These are phyloP conservation scores for Salmo trutta DNA, from an alignment of 2,797 vertebrate species.

Conservation along the genomic window DNA sequence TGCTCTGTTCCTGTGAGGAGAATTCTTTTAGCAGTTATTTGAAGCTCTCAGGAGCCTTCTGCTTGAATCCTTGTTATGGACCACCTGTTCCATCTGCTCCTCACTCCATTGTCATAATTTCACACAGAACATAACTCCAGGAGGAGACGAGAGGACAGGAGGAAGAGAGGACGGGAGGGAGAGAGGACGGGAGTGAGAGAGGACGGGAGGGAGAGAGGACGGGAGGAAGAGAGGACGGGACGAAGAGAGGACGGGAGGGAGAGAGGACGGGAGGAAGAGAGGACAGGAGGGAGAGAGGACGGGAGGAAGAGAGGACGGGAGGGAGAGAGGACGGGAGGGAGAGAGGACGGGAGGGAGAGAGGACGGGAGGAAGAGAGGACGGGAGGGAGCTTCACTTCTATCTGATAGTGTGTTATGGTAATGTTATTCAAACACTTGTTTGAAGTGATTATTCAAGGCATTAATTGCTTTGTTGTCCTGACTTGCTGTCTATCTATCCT, in stretches of 20 bases:
- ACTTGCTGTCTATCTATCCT: too few species aligned
- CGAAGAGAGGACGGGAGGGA: neutral
- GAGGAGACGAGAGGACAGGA: neutral
- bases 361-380: neutral
- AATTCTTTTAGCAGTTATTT: conserved; percentile 29
- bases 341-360: neutral
- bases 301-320: neutral
- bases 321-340: too few species aligned
- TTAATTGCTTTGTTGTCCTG: neutral
- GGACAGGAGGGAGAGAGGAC: neutral
- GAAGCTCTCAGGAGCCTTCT: conserved; percentile 51
- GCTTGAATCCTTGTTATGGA: conserved; percentile 52
- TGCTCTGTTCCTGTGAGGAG: neutral
- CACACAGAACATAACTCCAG: neutral
- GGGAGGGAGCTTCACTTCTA: too few species aligned
- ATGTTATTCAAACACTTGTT: neutral
- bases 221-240: too few species aligned
- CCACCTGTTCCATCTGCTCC: conserved; percentile 62
- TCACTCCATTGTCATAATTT: conserved; percentile 50
- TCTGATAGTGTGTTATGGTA: too few species aligned
- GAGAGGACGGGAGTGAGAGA: neutral
- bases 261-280: neutral
- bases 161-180: neutral
- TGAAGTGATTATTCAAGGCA: neutral
- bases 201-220: neutral